Evolutionary conservation across 2,113 vertebrate species (phyloP).

Genomic region (Reinhardtius hippoglossoides): DNA sequence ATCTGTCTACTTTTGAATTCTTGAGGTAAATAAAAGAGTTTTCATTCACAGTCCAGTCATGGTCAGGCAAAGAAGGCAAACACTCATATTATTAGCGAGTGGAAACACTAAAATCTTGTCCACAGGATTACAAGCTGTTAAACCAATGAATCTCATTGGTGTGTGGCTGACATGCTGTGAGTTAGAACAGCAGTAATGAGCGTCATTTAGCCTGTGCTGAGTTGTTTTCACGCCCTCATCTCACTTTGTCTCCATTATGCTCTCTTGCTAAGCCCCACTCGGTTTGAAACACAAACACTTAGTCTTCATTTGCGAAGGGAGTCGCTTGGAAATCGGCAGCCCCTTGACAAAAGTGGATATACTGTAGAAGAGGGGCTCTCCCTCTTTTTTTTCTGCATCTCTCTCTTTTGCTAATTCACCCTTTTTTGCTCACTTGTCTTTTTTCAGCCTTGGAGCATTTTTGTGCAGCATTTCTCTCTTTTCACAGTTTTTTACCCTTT

Average conservation of each 20-base stretch:
- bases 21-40: not conserved
- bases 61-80: not conserved
- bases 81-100: conserved; percentile 10
- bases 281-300: conserved; percentile 44
- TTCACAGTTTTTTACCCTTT: not conserved
- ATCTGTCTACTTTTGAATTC: no score
- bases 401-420: conserved; percentile 10
- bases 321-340: conserved; percentile 32
- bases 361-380: conserved; percentile 19
- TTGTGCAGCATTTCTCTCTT: not conserved
- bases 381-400: conserved; percentile 22
- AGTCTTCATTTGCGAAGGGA: conserved; percentile 43
- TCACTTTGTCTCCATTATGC: conserved; percentile 27
- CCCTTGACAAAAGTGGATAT: conserved; percentile 24
- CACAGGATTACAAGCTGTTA: not conserved
- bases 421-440: conserved; percentile 4
- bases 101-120: conserved; percentile 1
- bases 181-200: conserved; percentile 32
- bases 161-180: not conserved
- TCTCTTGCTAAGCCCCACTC: conserved; percentile 37
- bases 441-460: no score
- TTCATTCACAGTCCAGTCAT: not conserved
- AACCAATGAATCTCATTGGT: conserved; percentile 2
- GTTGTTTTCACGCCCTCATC: conserved; percentile 17
- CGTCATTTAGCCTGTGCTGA: conserved; percentile 13